A percentile compares a stretch with the other conserved stretches of the same genome.
Conservation (phyloP, 92 coral and sea anemone species). For the Phenganax stokvisi region DNA sequence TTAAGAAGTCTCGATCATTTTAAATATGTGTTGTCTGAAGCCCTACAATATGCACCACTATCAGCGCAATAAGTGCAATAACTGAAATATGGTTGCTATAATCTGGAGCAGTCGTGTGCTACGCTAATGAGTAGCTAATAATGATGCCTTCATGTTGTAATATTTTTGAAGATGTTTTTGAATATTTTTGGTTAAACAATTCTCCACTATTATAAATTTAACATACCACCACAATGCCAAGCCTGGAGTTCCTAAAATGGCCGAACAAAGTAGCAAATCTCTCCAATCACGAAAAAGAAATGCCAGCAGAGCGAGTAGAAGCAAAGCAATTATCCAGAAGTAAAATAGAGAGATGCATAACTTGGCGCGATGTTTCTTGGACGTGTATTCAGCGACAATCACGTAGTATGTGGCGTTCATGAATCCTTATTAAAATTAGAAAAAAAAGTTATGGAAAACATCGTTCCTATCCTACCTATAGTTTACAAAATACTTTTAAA, state of each 20-base stretch:
- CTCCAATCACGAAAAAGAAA: conserved; percentile 33
- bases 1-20: no score
- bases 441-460: not conserved
- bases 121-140: no score
- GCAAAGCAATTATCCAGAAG: conserved; percentile 18
- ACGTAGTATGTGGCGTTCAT: conserved; percentile 22
- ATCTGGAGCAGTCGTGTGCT: no score
- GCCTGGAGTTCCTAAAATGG: conserved; percentile 27
- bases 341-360: conserved; percentile 8
- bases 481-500: no score
- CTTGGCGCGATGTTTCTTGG: conserved; percentile 26
- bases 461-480: not conserved
- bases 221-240: conserved; percentile 33
- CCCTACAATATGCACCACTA: no score
- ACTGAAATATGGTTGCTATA: no score
- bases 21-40: no score
- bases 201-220: not conserved
- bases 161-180: no score
- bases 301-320: conserved; percentile 25
- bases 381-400: conserved; percentile 22
- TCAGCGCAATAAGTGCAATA: no score
- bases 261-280: conserved; percentile 19
- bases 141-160: no score
- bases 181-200: no score
- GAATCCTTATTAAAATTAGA: conserved; percentile 6